Percentiles rank a stretch among this genome's conserved stretches.
These are phyloP conservation scores for Hyles lineata DNA, from an alignment of 2,888 invertebrate species.

Conservation along the genomic window DNA sequence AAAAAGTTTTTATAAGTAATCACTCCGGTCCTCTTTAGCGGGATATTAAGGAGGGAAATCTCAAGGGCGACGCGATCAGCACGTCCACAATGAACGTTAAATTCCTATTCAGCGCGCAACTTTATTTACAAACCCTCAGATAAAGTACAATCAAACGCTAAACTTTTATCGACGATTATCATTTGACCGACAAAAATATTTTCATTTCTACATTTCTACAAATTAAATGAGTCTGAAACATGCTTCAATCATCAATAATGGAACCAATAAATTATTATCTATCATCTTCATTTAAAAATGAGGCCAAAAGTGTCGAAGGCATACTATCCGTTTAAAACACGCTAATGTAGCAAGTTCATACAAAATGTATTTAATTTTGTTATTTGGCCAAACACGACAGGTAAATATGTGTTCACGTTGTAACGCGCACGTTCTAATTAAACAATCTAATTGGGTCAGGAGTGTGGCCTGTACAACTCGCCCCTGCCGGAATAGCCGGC, in stretches of 20 bases:
- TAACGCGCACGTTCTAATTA: conserved; percentile 48
- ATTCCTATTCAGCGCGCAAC: conserved; percentile 20
- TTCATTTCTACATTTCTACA: not conserved
- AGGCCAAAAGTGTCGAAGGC: not conserved
- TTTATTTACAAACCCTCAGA: conserved; percentile 10
- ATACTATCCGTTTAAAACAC: conserved; percentile 5
- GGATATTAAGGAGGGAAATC: conserved; percentile 22
- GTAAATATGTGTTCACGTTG: conserved; percentile 40
- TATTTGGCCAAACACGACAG: conserved; percentile 34
- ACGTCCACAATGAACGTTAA: conserved; percentile 24
- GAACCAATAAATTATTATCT: too few relatives aligned
- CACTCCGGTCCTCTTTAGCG: conserved; percentile 23
- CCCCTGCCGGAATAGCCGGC: conserved; percentile 21
- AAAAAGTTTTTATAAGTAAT: conserved; percentile 27
- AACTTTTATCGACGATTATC: not conserved
- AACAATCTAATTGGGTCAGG: conserved; percentile 57
- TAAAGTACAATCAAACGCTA: conserved; percentile 4
- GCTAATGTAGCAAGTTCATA: conserved; percentile 22
- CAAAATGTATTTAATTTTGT: conserved; percentile 30
- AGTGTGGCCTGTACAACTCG: conserved; percentile 31
- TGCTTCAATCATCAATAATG: not conserved
- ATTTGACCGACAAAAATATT: not conserved
- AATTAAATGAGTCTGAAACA: not conserved
- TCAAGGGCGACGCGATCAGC: conserved; percentile 25
- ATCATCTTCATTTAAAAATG: too few relatives aligned